These are phyloP conservation scores for Acleris sparsana DNA, from an alignment of 2,888 invertebrate species.

Conservation along the genomic window DNA sequence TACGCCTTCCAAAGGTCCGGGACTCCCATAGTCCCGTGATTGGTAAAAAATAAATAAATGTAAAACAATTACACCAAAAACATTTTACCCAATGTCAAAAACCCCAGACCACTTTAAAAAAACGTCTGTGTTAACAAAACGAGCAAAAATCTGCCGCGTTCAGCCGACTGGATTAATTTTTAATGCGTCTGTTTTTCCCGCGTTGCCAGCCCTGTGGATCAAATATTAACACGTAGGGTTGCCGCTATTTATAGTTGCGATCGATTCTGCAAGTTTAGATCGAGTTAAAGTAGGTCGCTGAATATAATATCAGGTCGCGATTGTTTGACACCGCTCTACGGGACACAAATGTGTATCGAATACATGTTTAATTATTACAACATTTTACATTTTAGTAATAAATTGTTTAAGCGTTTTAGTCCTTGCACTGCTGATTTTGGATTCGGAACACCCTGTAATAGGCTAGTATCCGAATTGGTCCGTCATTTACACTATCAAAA, in stretches of 20 bases:
- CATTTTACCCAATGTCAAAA: background rate
- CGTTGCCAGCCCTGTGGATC: slow-evolving; percentile 44
- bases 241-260: slow-evolving; percentile 46
- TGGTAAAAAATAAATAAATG: no score
- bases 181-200: slow-evolving; percentile 31
- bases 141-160: slow-evolving; percentile 22
- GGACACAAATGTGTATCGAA: no score
- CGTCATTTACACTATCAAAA: no score
- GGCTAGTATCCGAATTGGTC: no score
- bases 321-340: no score
- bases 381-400: no score
- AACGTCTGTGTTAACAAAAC: slow-evolving; percentile 11
- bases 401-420: no score
- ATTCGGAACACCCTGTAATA: no score
- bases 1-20: no score
- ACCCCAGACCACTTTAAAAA: background rate
- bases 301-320: slow-evolving; percentile 12
- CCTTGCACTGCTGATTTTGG: no score
- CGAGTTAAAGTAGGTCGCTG: slow-evolving; percentile 21
- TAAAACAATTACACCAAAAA: background rate
- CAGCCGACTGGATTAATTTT: slow-evolving; percentile 21
- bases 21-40: no score
- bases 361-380: no score
- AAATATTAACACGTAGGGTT: slow-evolving; percentile 47
- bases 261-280: slow-evolving; percentile 42